These are phyloP conservation scores for Pristiophorus japonicus DNA, from an alignment of 2,113 vertebrate species.

Conservation along the genomic window DNA sequence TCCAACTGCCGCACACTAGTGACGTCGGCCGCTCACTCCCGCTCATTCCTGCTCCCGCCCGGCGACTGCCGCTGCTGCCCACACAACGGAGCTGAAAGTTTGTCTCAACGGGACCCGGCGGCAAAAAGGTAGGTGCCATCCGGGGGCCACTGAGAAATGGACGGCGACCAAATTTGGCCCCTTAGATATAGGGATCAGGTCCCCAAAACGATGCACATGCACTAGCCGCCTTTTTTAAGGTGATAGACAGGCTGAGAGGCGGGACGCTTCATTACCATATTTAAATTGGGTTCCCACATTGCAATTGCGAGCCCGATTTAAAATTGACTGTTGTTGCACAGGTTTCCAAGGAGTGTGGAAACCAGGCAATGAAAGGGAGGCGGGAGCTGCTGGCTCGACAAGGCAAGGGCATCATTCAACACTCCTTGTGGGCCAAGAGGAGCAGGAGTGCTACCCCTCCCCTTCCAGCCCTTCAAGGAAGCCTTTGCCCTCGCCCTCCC, in stretches of 20 bases:
- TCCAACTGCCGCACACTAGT: too few species aligned
- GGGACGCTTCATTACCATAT: background rate
- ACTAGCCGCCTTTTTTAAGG: background rate
- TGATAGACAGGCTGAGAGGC: background rate
- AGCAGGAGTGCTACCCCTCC: background rate
- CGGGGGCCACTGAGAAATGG: too few species aligned
- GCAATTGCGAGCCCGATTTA: background rate
- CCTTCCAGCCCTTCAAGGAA: background rate
- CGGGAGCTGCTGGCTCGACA: background rate
- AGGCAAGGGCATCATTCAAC: background rate
- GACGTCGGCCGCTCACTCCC: too few species aligned
- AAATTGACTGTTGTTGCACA: background rate
- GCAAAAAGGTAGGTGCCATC: too few species aligned
- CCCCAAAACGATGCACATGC: too few species aligned
- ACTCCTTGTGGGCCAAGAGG: background rate
- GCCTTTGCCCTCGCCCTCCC: too few species aligned
- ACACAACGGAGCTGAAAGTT: too few species aligned
- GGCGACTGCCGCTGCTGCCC: too few species aligned
- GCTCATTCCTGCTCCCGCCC: too few species aligned
- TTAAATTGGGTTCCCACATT: background rate
- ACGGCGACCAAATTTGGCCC: too few species aligned
- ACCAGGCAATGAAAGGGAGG: background rate
- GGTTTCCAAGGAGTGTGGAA: background rate
- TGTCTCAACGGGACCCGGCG: too few species aligned
- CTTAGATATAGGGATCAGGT: background rate